Evolutionary conservation across 1,140 invertebrate species (phyloP), one percentile per base, ranked within the genome.

Genomic region (Hypothenemus hampei): DNA sequence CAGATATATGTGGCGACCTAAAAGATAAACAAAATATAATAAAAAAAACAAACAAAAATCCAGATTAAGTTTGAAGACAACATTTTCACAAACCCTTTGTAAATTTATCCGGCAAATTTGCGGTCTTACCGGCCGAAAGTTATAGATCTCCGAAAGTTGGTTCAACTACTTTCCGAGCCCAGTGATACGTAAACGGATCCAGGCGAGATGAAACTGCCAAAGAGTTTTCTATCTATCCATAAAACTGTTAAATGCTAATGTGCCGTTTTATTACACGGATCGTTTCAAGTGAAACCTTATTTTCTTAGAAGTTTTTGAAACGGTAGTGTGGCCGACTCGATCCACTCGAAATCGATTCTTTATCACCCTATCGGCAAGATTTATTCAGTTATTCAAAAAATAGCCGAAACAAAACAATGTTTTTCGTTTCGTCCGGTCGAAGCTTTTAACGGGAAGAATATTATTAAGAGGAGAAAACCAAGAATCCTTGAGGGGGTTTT

Each of bases 221-320:
- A 51, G 49, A 51, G 49, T 51, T 41, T 51, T 39, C 49, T 51
- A 51, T 51, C 49, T 51, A 20, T 39, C 49, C 49, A 43, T 41
- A 51, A 51, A 51, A 51, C 49, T 51, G 49, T 51, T 51, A 51
- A 51, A 51, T 51, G 49, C 49, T 51, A 51, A 51, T 40, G 49
- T 37, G 37, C 49, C 49, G 49, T 51, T 51, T 51, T 51, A 51
- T 51, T 51, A 51, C 49, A 43, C 37, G 39, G 49, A 51, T 51
- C 49, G 49, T 29, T 51, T 41, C n/a, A 51, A 36, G 49, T 31
- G 39, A 43, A 29, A 36, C 33, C 49, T 36, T 51, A 51, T 51
- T 51, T 51, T 51, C 49, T 41, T 51, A 5, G 36, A 37, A 16
- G 22, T 39, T 50, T 13, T n/a, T n/a, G n/a, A n/a, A n/a, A n/a